Base-by-base conservation (phyloP, 2,888 invertebrate species). In the Apotomis capreana region DNA sequence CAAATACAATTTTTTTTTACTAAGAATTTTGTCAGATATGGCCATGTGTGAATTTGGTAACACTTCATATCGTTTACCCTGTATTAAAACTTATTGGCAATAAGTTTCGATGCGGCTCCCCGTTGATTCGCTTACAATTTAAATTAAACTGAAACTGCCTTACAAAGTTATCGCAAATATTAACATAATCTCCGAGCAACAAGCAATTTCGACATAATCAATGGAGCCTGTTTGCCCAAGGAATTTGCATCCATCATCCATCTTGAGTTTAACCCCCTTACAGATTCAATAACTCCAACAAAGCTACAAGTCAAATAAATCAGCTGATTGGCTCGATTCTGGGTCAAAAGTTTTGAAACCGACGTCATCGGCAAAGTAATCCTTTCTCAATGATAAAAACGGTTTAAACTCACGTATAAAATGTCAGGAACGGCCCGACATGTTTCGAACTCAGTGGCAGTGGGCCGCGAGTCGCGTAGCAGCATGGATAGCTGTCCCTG, bases 301-400 rank as follows among this genome's bases (percentile, higher is more conserved):
- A 68, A 68, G 54, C 54, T 61, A 36, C 26, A 68, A 68, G 52
- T 61, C 52, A 61, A 61, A 61, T 68, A 68, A 68, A 61, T 63
- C 37, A 15, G 62, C 51, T 52, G 63, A 63, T 63, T 63, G 52
- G 10, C 40, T 13, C 63, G 10, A 37, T 8, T 46, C 13, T 12
- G n/a, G n/a, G 12, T 40, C 49, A 36, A 36, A 62, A 62, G 49
- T 62, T 60, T 13, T 5, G 26, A 49, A 61, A 61, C 49, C 12
- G 46, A 60, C 10, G 5, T 26, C 49, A 49, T 10, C 0, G 1
- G 1, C 49, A 49, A 4, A 44, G 8, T 44, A 3, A 8, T 6
- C 44, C 5, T 0, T 44, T 44, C 4, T 6, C 8, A 26, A 26
- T 26, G 1, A 26, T 15, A 15, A 15, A 15, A 15, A 26, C 26